These are phyloP conservation scores for Papilio helenus DNA, from an alignment of 1,140 invertebrate species.

Conservation along the genomic window DNA sequence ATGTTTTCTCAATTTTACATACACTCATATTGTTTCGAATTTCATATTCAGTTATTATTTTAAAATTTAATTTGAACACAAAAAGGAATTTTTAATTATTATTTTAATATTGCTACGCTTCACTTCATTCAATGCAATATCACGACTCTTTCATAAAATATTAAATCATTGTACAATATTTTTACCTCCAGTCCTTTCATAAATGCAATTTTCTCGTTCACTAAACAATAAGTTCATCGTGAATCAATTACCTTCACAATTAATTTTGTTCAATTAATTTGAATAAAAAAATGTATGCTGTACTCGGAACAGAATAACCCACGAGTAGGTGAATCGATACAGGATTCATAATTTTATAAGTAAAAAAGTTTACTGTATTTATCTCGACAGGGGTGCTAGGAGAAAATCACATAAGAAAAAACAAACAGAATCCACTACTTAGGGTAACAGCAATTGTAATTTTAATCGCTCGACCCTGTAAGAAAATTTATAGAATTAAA, in stretches of 20 bases:
- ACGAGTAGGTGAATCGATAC: no score
- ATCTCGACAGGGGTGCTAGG: no score
- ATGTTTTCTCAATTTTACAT: not conserved
- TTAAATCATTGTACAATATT: not conserved
- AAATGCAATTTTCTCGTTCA: not conserved
- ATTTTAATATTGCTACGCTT: not conserved
- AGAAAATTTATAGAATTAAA: slow-evolving; percentile 25
- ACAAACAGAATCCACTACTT: not conserved
- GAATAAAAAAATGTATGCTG: no score
- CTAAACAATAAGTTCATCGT: not conserved
- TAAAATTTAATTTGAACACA: not conserved
- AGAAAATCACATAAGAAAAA: not conserved
- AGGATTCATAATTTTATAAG: no score
- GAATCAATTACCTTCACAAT: not conserved
- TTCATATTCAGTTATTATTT: not conserved
- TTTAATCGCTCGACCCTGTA: slow-evolving; percentile 10
- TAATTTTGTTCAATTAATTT: not conserved
- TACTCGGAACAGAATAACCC: no score
- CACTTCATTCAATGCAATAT: not conserved
- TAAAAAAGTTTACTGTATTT: no score
- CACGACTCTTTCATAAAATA: not conserved
- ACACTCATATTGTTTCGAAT: not conserved
- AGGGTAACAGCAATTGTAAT: not conserved
- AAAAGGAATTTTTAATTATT: slow-evolving; percentile 10
- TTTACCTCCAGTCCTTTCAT: not conserved